These are phyloP conservation scores for Leptestheria dahalacensis DNA, from an alignment of 1,140 invertebrate species.

Conservation along the genomic window DNA sequence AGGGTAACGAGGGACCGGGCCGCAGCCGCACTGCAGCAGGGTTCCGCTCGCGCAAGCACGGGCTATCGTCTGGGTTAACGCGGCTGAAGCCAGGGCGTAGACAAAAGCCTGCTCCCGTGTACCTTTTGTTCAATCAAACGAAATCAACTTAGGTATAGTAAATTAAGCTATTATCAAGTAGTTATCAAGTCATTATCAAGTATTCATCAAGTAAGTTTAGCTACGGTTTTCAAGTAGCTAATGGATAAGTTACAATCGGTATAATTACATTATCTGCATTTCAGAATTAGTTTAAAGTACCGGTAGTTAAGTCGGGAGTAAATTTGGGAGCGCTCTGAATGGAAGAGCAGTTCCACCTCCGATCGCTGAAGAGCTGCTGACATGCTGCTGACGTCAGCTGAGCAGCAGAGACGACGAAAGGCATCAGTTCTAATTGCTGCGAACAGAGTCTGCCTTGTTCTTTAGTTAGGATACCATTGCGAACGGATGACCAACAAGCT, in stretches of 20 bases:
- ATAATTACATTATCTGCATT: not conserved
- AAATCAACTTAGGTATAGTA: not conserved
- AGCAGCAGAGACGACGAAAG: slow-evolving; percentile 52
- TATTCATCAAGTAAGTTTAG: too few relatives aligned
- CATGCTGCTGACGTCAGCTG: slow-evolving; percentile 48
- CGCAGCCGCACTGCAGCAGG: slow-evolving; percentile 48
- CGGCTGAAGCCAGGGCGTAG: slow-evolving; percentile 54
- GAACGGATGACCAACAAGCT: slow-evolving; percentile 1
- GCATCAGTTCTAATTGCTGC: slow-evolving; percentile 42
- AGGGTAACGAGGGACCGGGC: slow-evolving; percentile 37
- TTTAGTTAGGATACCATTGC: not conserved
- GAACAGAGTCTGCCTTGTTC: slow-evolving; percentile 12
- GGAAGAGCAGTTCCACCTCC: slow-evolving; percentile 74
- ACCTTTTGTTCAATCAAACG: slow-evolving; percentile 32
- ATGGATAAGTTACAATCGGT: too few relatives aligned
- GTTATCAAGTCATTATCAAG: too few relatives aligned
- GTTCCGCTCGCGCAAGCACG: slow-evolving; percentile 53
- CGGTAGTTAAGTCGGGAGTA: slow-evolving; percentile 55
- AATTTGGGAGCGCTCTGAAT: slow-evolving; percentile 51
- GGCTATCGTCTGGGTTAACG: slow-evolving; percentile 52
- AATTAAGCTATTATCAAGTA: too few relatives aligned
- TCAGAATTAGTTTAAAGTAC: slow-evolving; percentile 29
- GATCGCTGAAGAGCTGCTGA: slow-evolving; percentile 48
- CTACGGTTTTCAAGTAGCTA: too few relatives aligned
- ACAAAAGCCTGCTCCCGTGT: slow-evolving; percentile 67